phyloP scores from a whole-genome alignment of 1,140 invertebrate species.

The Diabrotica virgifera region DNA sequence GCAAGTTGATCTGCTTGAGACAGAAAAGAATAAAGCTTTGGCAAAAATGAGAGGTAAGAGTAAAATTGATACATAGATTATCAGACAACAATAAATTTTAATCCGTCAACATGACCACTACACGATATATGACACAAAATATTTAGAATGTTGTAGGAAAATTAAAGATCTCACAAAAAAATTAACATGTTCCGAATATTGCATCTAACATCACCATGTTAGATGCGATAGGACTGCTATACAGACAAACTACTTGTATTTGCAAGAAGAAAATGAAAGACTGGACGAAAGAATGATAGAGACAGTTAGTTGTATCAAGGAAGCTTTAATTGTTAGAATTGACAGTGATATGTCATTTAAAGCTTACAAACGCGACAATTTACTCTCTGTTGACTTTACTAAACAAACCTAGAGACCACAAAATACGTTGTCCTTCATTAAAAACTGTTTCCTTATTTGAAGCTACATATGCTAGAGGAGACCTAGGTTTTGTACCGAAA shows the following conservation, averaged over 20 bases:
- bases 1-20: slow-evolving; percentile 48
- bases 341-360: slow-evolving; percentile 28
- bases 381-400: slow-evolving; percentile 55
- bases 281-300: slow-evolving; percentile 57
- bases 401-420: slow-evolving; percentile 55
- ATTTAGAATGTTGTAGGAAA: slow-evolving; percentile 48
- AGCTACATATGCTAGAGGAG: slow-evolving; percentile 39
- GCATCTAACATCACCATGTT: slow-evolving; percentile 57
- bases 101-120: slow-evolving; percentile 53
- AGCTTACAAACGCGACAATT: slow-evolving; percentile 47
- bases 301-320: slow-evolving; percentile 57
- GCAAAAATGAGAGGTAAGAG: slow-evolving; percentile 49
- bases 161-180: slow-evolving; percentile 49
- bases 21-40: slow-evolving; percentile 50
- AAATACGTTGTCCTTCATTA: slow-evolving; percentile 33
- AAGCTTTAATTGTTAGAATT: slow-evolving; percentile 54
- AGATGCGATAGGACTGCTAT: slow-evolving; percentile 34
- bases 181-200: slow-evolving; percentile 50
- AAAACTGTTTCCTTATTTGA: slow-evolving; percentile 36
- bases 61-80: slow-evolving; percentile 46
- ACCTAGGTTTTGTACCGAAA: slow-evolving; percentile 45
- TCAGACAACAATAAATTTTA: slow-evolving; percentile 52
- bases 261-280: slow-evolving; percentile 53
- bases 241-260: slow-evolving; percentile 51
- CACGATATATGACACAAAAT: slow-evolving; percentile 53